Evolutionary conservation across 37 sponge, comb jelly and placozoan species (phyloP).

Genomic region (Aphrocallistes beatrix): DNA sequence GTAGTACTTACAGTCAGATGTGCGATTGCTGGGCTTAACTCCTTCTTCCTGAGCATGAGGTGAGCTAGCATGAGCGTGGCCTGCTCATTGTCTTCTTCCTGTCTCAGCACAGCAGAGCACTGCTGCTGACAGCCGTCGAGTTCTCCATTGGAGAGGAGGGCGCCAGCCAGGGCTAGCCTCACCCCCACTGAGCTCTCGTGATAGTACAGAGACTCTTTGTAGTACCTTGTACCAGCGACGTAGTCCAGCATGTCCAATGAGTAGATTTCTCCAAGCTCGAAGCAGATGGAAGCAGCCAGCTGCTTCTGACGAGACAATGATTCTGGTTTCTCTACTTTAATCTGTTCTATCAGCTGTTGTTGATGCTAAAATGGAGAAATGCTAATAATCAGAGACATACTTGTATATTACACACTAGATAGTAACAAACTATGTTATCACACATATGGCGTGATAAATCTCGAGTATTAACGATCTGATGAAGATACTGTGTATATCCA

Average conservation of each 20-base stretch:
- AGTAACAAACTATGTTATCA: too few species aligned
- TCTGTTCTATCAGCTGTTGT: constrained; percentile 39
- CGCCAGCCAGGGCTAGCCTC: constrained; percentile 52
- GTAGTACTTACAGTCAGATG: constrained; percentile 42
- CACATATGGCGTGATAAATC: too few species aligned
- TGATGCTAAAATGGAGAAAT: not conserved
- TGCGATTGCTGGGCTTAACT: constrained; percentile 40
- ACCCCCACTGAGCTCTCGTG: constrained; percentile 35
- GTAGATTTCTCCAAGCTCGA: constrained; percentile 46
- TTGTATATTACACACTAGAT: too few species aligned
- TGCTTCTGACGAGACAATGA: constrained; percentile 27
- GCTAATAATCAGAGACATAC: not conserved
- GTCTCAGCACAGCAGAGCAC: constrained; percentile 53
- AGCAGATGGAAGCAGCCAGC: constrained; percentile 39
- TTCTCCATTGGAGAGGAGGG: constrained; percentile 44
- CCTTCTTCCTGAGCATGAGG: constrained; percentile 40
- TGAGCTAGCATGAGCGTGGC: constrained; percentile 72
- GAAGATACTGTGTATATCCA: too few species aligned
- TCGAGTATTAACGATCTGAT: too few species aligned
- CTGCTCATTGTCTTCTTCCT: constrained; percentile 48
- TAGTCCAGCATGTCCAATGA: constrained; percentile 27
- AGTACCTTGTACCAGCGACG: constrained; percentile 40
- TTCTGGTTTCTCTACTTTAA: constrained; percentile 51
- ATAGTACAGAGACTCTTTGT: constrained; percentile 53
- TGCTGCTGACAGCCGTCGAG: constrained; percentile 75